A percentile compares a stretch with the other conserved stretches of the same genome.
Evolutionary conservation across 2,113 vertebrate species (phyloP).

Genomic region (Callospermophilus lateralis): DNA sequence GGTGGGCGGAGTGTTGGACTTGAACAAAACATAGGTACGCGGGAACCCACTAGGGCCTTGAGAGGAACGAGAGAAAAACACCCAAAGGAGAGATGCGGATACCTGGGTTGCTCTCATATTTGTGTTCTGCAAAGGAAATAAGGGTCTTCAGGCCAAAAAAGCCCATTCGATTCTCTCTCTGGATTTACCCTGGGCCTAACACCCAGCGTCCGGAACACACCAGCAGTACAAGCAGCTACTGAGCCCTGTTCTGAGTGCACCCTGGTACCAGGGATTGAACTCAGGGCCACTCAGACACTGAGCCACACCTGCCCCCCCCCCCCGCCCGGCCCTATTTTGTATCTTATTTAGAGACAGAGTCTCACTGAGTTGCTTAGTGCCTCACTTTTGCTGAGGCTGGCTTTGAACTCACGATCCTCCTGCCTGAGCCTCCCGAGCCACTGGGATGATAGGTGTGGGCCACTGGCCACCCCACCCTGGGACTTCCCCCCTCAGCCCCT

Average conservation of each 20-base stretch:
- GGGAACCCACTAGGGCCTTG: background rate
- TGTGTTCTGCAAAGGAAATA: background rate
- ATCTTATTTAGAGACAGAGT: too few relatives aligned
- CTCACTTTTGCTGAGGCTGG: too few relatives aligned
- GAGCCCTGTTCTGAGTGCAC: background rate
- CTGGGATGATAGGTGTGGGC: too few relatives aligned
- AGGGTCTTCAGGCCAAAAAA: background rate
- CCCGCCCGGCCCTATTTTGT: too few relatives aligned
- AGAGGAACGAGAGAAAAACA: background rate
- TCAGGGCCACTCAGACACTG: too few relatives aligned
- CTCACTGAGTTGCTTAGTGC: too few relatives aligned
- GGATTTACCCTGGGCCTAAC: background rate
- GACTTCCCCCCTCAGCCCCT: background rate
- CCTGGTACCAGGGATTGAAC: too few relatives aligned
- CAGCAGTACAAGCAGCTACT: background rate
- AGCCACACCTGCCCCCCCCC: too few relatives aligned
- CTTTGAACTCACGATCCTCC: too few relatives aligned
- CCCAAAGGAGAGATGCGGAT: background rate
- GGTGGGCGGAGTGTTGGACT: background rate
- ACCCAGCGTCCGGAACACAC: background rate
- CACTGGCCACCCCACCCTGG: background rate
- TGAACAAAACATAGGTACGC: background rate
- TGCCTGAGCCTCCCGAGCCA: too few relatives aligned
- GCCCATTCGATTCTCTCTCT: background rate
- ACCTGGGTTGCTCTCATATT: background rate